These are phyloP conservation scores for Eremobia ochroleuca DNA, from an alignment of 2,888 invertebrate species.

Conservation along the genomic window DNA sequence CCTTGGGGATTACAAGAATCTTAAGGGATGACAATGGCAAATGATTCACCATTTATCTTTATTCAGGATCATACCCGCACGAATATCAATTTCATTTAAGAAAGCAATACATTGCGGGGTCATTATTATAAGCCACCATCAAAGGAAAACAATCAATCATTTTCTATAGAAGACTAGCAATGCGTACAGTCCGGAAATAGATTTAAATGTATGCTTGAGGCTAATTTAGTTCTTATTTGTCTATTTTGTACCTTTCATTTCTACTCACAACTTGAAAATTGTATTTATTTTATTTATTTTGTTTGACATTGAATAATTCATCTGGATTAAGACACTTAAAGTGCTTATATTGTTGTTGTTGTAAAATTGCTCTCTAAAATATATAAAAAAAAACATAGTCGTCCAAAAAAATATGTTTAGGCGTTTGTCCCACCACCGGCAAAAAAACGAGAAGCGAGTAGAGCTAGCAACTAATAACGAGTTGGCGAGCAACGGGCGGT, in stretches of 20 bases:
- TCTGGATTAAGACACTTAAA: not conserved
- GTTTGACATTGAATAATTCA: not conserved
- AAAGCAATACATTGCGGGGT: not conserved
- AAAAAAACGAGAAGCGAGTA: not conserved
- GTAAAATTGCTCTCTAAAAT: not conserved
- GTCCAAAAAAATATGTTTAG: not conserved
- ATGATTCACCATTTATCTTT: not conserved
- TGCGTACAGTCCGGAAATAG: not conserved
- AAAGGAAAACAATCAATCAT: conserved; percentile 25
- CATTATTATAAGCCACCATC: conserved; percentile 1
- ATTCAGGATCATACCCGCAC: not conserved
- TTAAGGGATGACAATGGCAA: not conserved
- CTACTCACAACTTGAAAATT: too few species aligned
- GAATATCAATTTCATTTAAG: conserved; percentile 24
- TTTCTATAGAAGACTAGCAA: conserved; percentile 4
- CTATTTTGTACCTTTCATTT: too few species aligned
- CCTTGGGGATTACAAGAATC: not conserved
- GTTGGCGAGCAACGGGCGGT: too few species aligned
- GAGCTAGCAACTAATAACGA: not conserved
- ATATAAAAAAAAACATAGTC: not conserved
- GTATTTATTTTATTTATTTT: too few species aligned
- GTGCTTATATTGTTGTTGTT: not conserved
- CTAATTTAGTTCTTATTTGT: too few species aligned
- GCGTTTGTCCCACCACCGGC: too few species aligned
- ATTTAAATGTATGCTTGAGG: too few species aligned